Evolutionary conservation across 1,140 invertebrate genomes (phyloP).

Genomic region (Parapsyche elsis): DNA sequence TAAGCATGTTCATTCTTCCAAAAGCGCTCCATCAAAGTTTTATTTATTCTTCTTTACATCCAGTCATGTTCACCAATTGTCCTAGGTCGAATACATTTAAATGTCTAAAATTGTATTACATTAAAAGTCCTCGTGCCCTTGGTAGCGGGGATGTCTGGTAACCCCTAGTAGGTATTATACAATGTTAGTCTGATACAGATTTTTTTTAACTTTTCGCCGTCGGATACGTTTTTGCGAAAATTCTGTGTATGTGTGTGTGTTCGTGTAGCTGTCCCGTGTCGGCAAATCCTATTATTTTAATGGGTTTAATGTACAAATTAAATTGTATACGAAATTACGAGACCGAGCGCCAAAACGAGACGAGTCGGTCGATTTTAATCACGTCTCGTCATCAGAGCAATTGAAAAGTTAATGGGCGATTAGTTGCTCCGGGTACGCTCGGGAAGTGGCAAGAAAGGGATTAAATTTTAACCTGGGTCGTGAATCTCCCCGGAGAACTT

Average conservation of each 20-base stretch:
- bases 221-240: too few species aligned
- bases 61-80: too few species aligned
- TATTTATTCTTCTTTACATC: too few species aligned
- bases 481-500: constrained; percentile 21
- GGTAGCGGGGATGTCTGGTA: too few species aligned
- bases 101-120: too few species aligned
- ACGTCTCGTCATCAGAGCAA: constrained; percentile 43
- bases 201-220: background rate
- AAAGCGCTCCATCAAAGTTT: too few species aligned
- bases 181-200: background rate
- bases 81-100: too few species aligned
- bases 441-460: constrained; percentile 31
- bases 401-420: constrained; percentile 46
- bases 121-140: too few species aligned
- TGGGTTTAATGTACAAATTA: constrained; percentile 29
- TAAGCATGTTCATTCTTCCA: too few species aligned
- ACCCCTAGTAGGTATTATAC: background rate
- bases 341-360: background rate
- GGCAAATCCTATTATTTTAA: constrained; percentile 14
- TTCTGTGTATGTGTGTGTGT: too few species aligned
- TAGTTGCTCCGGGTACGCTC: constrained; percentile 36
- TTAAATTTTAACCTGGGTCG: constrained; percentile 31
- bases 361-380: constrained; percentile 41
- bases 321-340: constrained; percentile 37
- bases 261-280: background rate